These are phyloP conservation scores for Distichodus sexfasciatus DNA, from an alignment of 2,797 vertebrate species.

Conservation along the genomic window DNA sequence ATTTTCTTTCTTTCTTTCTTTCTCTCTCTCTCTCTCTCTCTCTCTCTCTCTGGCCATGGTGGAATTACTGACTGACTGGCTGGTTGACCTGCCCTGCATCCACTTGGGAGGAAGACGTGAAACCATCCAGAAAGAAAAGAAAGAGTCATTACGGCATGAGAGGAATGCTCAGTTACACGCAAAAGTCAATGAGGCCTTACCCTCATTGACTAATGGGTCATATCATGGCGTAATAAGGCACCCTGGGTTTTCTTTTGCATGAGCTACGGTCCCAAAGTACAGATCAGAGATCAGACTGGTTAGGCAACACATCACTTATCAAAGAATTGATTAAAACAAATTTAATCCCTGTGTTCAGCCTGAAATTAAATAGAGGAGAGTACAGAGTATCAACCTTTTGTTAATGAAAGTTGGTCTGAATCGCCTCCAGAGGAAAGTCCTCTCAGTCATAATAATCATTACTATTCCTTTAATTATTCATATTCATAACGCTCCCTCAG, in stretches of 20 bases:
- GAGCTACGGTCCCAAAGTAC: neutral
- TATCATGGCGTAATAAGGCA: constrained; percentile 41
- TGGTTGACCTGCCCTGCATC: constrained; percentile 49
- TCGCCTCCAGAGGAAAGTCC: constrained; percentile 12
- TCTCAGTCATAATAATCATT: constrained; percentile 31
- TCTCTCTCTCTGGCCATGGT: constrained; percentile 43
- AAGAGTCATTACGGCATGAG: constrained; percentile 46
- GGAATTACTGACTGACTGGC: constrained; percentile 52
- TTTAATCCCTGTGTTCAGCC: neutral
- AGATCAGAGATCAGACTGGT: neutral
- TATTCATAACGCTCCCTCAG: constrained; percentile 34
- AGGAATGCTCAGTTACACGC: constrained; percentile 41
- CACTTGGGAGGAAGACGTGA: constrained; percentile 45
- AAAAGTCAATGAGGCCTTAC: constrained; percentile 39
- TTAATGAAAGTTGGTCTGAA: constrained; percentile 25
- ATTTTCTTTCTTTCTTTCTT: no score
- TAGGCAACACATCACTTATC: neutral
- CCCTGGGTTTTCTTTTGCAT: neutral
- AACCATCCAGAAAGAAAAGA: constrained; percentile 40
- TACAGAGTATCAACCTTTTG: constrained; percentile 7
- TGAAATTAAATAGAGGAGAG: neutral
- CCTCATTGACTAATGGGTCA: constrained; percentile 48
- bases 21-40: constrained; percentile 16
- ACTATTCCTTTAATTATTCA: constrained; percentile 52
- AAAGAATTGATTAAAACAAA: neutral